Base-by-base conservation (phyloP, 2,888 invertebrate genomes). In the Ypsolopha sequella region DNA sequence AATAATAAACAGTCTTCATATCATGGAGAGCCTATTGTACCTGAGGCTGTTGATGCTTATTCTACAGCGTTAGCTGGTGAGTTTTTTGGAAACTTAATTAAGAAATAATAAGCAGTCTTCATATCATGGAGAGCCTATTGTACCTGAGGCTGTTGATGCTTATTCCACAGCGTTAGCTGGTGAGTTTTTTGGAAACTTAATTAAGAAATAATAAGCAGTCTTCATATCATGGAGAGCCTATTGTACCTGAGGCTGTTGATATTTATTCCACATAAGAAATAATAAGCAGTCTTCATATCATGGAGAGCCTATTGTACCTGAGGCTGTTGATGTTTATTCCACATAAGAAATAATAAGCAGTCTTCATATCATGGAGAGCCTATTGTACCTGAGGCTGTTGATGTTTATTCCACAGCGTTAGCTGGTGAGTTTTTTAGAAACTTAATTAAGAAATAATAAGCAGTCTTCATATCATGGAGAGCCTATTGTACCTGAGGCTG, bases 361-460 rank as follows among this genome's bases (percentile, higher is more conserved):
- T 61, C 58, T 50, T 66, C 70, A 33, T 80, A 71, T 57, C 63
- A 71, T 41, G 82, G 81, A 0, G 62, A 69, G 11, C 60, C 62
- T 9, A 62, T 82, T 43, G 56, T 61, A 50, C 67, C 76, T 14
- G 55, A 68, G 38, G 75, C 73, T 44, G 57, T 62, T 9, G 82
- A 86, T 56, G 74, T n/a, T n/a, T n/a, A n/a, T n/a, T n/a, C n/a
- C 0, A 74, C 76, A 43, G 70, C 84, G 47, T 61, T 84, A 58
- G 73, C 24, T 24, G 24, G 24, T 24, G 24, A 24, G 24, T 24
- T 2, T 24, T 24, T 24, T 3, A 4, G 24, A 24, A 24, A 24
- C 24, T 24, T 4, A n/a, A 4, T 24, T 24, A 4, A 24, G 24
- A 24, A 24, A 24, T 3, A 24, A 24, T 24, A 24, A n/a, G n/a